These are phyloP conservation scores for Lates calcarifer DNA, from an alignment of 2,113 vertebrate genomes.

Conservation along the genomic window DNA sequence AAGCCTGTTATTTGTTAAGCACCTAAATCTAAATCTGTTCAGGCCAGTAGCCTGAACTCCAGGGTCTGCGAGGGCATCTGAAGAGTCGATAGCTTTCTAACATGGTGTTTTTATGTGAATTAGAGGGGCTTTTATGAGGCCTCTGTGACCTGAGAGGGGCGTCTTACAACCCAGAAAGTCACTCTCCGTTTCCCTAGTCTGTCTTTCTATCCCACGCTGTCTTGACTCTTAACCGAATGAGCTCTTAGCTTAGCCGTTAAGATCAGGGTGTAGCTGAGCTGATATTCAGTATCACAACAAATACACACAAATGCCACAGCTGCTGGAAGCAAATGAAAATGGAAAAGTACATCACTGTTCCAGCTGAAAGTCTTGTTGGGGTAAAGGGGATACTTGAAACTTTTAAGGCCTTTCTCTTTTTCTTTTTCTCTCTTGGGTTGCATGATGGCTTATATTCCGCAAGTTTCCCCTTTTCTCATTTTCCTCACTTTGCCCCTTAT, in stretches of 20 bases:
- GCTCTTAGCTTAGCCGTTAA: conserved; percentile 36
- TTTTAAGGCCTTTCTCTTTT: conserved; percentile 31
- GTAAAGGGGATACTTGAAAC: conserved; percentile 62
- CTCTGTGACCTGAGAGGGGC: conserved; percentile 62
- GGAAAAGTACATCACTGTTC: conserved; percentile 63
- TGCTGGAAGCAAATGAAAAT: conserved; percentile 52
- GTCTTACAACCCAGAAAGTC: conserved; percentile 63
- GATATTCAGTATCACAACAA: conserved; percentile 50
- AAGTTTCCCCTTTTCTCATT: conserved; percentile 39
- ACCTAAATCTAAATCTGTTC: not conserved
- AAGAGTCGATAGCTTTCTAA: conserved; percentile 15
- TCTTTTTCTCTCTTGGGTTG: conserved; percentile 17
- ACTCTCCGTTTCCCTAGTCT: conserved; percentile 44
- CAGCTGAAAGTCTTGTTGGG: conserved; percentile 59
- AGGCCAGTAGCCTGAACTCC: not conserved
- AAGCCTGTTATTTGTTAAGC: not conserved
- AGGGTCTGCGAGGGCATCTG: not conserved
- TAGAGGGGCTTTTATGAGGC: conserved; percentile 42
- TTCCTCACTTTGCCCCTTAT: conserved; percentile 67
- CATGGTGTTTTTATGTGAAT: conserved; percentile 42
- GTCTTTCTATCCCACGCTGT: conserved; percentile 14
- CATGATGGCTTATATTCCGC: conserved; percentile 45
- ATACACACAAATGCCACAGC: conserved; percentile 47
- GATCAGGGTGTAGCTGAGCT: conserved; percentile 46
- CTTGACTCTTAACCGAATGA: conserved; percentile 9